Percentiles rank a stretch among this genome's conserved stretches.
Evolutionary conservation across 2,113 vertebrate species (phyloP).

Genomic region (Coracopsis vasa): DNA sequence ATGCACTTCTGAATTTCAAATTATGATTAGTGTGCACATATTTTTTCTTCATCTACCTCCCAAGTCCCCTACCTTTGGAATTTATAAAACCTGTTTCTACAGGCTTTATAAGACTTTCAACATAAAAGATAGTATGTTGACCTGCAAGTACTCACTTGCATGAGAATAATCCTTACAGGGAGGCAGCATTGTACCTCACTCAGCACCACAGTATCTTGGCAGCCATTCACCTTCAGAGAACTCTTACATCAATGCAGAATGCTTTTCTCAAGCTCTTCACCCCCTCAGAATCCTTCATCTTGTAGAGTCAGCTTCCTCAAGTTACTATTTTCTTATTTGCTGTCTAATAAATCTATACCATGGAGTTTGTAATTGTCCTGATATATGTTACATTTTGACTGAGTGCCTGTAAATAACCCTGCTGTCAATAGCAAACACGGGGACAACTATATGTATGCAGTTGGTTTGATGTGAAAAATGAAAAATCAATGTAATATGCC

Average conservation of each 20-base stretch:
- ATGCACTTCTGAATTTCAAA: background rate
- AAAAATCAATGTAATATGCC: conserved; percentile 57
- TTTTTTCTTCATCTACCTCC: background rate
- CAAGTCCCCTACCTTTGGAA: background rate
- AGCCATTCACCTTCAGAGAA: background rate
- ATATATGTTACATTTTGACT: background rate
- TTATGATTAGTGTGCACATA: background rate
- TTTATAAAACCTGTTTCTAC: background rate
- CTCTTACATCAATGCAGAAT: background rate
- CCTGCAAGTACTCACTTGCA: background rate
- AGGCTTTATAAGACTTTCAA: background rate
- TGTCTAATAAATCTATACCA: background rate
- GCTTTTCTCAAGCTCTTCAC: background rate
- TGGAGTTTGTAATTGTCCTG: background rate
- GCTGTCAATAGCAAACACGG: background rate
- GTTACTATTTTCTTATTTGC: conserved; percentile 3
- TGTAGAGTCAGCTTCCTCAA: background rate
- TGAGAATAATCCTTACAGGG: background rate
- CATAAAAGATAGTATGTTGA: fast-evolving
- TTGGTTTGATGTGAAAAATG: conserved; percentile 27
- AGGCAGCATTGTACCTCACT: background rate
- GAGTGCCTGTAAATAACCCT: background rate
- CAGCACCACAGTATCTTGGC: background rate
- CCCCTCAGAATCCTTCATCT: background rate
- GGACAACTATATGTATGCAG: background rate